phyloP scores from a whole-genome alignment of 53 echinoderm and acorn worm genomes.

The Apostichopus leukothele region DNA sequence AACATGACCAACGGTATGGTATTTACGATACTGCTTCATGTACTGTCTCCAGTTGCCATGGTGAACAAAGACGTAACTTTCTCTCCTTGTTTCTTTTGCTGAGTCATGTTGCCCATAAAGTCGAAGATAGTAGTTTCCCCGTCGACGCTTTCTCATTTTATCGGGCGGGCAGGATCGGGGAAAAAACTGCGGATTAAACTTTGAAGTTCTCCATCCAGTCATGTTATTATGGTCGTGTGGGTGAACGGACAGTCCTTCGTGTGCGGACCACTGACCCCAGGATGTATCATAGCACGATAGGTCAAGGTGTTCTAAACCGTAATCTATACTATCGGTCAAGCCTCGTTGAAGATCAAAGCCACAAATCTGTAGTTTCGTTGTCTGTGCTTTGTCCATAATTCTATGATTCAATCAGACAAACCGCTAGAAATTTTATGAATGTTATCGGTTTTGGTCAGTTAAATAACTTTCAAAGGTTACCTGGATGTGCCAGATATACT shows the following conservation, averaged over 20 bases:
- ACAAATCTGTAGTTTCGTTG: neutral
- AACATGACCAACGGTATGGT: constrained; percentile 43
- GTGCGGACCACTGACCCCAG: neutral
- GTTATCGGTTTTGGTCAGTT: too few relatives aligned
- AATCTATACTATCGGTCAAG: neutral
- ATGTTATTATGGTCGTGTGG: neutral
- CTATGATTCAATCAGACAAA: too few relatives aligned
- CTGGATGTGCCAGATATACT: too few relatives aligned
- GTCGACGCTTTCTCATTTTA: constrained; percentile 9
- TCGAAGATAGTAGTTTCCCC: neutral
- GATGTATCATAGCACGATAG: neutral
- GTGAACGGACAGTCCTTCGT: neutral
- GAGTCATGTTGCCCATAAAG: constrained; percentile 7
- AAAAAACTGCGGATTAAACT: neutral
- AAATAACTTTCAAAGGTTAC: too few relatives aligned
- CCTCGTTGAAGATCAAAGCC: neutral
- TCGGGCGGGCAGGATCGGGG: neutral
- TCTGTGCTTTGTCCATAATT: too few relatives aligned
- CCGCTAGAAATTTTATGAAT: too few relatives aligned
- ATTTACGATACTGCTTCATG: constrained; percentile 44
- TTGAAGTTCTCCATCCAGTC: constrained; percentile 10
- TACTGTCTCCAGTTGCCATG: constrained; percentile 33
- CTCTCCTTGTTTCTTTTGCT: neutral
- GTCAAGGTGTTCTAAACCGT: neutral
- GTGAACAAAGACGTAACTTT: constrained; percentile 42